These are phyloP conservation scores for Thamnophis elegans DNA, from an alignment of 2,797 vertebrate genomes.

Conservation along the genomic window DNA sequence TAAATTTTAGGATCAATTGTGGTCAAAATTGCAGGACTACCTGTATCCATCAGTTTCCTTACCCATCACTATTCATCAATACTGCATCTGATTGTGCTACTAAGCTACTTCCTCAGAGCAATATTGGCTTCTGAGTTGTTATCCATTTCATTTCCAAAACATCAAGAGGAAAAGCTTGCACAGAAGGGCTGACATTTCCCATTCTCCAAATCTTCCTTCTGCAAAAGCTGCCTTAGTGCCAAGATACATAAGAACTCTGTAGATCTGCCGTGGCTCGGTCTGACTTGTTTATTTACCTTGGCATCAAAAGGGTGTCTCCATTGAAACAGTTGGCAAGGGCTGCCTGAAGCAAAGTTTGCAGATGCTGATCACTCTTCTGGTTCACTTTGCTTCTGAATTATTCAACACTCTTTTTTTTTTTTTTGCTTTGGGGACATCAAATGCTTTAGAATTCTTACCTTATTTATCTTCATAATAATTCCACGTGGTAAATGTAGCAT, in stretches of 20 bases:
- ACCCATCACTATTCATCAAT: constrained; percentile 2
- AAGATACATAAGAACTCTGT: constrained; percentile 14
- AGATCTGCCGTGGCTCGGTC: not conserved
- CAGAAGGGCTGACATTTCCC: constrained; percentile 35
- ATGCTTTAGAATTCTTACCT: not conserved
- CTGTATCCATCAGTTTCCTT: not conserved
- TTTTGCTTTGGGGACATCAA: not conserved
- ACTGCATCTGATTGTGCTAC: not conserved
- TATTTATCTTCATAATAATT: not conserved
- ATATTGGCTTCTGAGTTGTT: not conserved
- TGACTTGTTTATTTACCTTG: constrained; percentile 43
- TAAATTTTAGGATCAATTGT: not conserved
- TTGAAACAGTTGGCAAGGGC: not conserved
- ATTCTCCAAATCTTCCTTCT: constrained; percentile 32
- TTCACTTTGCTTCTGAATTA: constrained; percentile 20
- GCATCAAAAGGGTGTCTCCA: constrained; percentile 5
- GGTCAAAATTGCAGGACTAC: not conserved
- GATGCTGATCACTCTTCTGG: not conserved
- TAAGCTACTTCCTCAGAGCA: constrained; percentile 19
- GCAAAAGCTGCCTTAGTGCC: not conserved
- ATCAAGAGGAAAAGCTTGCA: constrained; percentile 25
- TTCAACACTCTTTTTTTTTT: not conserved
- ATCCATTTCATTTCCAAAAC: constrained; percentile 26
- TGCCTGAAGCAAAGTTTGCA: constrained; percentile 21
- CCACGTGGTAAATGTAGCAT: not conserved